Base-by-base conservation (phyloP, 2,113 vertebrate genomes). In the Nipponia nippon region DNA sequence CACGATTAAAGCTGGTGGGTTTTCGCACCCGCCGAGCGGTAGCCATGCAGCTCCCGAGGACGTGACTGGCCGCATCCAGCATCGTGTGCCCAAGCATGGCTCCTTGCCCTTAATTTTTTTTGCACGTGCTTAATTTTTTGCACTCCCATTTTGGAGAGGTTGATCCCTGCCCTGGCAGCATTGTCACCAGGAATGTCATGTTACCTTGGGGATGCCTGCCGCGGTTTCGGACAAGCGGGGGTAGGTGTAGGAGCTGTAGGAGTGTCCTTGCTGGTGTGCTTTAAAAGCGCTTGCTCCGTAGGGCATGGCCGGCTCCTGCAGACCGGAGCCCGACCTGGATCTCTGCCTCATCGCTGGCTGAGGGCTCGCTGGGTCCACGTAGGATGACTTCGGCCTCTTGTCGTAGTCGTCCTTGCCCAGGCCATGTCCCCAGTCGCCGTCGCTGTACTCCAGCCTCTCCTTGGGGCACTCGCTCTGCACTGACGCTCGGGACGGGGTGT, bases 191-290 rank as follows among this genome's bases (percentile, higher is more conserved):
- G 36, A 44, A 30, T 6, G 16, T 4, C 10, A 61, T 10, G 0
- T 98, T 99, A 99, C 99, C 99, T 99, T 99, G 95, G 98, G 95
- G 84, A 99, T 78, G 94, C 98, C 99, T 92, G 99, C 98, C 36
- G 98, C 97, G 0, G 97, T 98, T 98, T 99, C 99, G 0, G 99
- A 99, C 95, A 99, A 97, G 86, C 99, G 99, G 22, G 99, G 99
- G 97, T 99, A 99, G 75, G 99, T 99, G 97, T 99, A 99, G 77
- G 99, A 99, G 98, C 98, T 99, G 98, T 99, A 99, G 0, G 99
- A 97, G 82, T 99, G 99, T 72, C 99, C 99, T 87, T 99, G 99
- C 67, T 99, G 98, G 65, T 98, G 98, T 76, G 98, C 98, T 98
- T 99, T 99, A 97, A 99, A 99, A 80, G 98, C 98, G 53, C 98